Evolutionary conservation across 1,140 invertebrate genomes (phyloP), one percentile per base, ranked within the genome.

Genomic region (Harpegnathos saltator): DNA sequence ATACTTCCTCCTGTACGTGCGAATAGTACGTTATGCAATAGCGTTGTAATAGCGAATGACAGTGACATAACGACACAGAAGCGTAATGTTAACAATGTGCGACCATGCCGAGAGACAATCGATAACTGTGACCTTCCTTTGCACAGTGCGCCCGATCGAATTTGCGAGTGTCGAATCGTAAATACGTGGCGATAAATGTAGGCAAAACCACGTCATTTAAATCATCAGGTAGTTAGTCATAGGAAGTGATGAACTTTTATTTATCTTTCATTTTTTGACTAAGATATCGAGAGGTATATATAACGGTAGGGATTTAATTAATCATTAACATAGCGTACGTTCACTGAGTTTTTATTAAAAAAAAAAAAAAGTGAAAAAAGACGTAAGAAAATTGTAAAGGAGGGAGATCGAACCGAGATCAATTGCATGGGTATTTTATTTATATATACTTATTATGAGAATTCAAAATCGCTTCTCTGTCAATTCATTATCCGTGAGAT

Each of bases 71-170:
- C 65, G 44, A 1, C 38, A 65, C 0, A 44, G 19, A 77, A 33
- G 52, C 75, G 52, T 80, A 58, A 80, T 80, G 54, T 71, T 80
- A 48, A 80, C 65, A 71, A 69, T 44, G 26, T 26, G 52, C 58
- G 75, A 2, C 75, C 63, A 69, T 58, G 63, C n/a, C 48, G 15
- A 56, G 65, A 69, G 75, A 69, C 65, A 80, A 80, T 80, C 75
- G 65, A 80, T 80, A 80, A 58, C 52, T 48, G 11, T 44, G 65
- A 71, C 65, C 75, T 80, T 71, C 52, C 24, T 52, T 29, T 24
- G 29, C 33, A 19, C 33, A n/a, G 22, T 50, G 48, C 5, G 14
- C 11, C 14, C 52, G 24, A 80, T 80, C 52, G 59, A 75, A 62
- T 63, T n/a, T 26, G 44, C 72, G 62, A 78, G 24, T 14, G 12